A percentile compares a stretch with the other conserved stretches of the same genome.
These are phyloP conservation scores for Synanthedon andrenaeformis DNA, from an alignment of 2,888 invertebrate species.

Conservation along the genomic window DNA sequence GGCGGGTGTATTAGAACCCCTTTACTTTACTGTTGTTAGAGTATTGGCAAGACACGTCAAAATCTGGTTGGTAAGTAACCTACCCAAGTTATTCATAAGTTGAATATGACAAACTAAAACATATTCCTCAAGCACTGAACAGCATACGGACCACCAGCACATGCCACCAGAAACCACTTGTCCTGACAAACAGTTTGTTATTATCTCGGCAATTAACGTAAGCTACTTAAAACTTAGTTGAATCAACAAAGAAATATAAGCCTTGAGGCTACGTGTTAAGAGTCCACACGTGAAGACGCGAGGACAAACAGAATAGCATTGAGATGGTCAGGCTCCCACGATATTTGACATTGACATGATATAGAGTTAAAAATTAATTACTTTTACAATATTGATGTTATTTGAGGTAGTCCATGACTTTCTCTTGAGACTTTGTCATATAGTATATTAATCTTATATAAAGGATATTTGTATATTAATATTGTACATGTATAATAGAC, in stretches of 20 bases:
- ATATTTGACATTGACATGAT: conserved; percentile 24
- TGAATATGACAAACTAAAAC: neutral
- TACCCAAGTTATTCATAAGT: too few relatives aligned
- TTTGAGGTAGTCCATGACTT: too few relatives aligned
- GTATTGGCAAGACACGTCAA: too few relatives aligned
- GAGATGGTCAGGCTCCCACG: conserved; percentile 60
- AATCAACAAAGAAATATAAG: neutral
- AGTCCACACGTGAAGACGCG: conserved; percentile 8
- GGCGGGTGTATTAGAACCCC: too few relatives aligned
- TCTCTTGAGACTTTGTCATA: too few relatives aligned
- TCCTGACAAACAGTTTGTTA: neutral
- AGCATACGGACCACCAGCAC: neutral
- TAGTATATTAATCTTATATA: too few relatives aligned
- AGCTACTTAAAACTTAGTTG: conserved; percentile 6
- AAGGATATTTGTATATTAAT: too few relatives aligned
- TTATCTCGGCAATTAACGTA: conserved; percentile 24
- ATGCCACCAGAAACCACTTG: neutral
- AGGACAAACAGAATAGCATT: conserved; percentile 38
- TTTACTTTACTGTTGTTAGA: too few relatives aligned
- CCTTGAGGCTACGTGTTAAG: neutral
- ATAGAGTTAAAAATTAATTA: conserved; percentile 10
- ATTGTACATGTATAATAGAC: too few relatives aligned
- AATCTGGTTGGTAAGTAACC: too few relatives aligned
- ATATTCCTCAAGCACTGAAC: neutral
- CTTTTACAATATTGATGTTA: too few relatives aligned